These are phyloP conservation scores for human DNA, from an alignment of 2,113 vertebrate species.

Conservation along the genomic window GRCh38 chr13:85154001-85154500, in stretches of 20 bases:
- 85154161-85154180: neutral
- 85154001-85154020: neutral
- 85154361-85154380: neutral
- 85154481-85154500: neutral
- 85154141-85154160: neutral
- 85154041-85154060: neutral
- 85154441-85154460: neutral
- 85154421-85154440: fast-evolving
- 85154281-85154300: neutral
- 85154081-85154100: neutral
- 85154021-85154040: neutral
- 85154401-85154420: neutral
- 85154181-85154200: neutral
- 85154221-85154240: neutral
- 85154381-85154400: neutral
- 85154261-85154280: neutral
- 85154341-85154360: neutral
- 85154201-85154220: neutral
- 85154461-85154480: neutral
- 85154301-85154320: neutral
- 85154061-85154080: neutral
- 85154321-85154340: neutral
- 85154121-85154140: neutral
- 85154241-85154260: neutral
- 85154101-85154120: neutral